These are phyloP conservation scores for Chloroceryle amazona DNA, from an alignment of 2,797 vertebrate genomes.

Conservation along the genomic window DNA sequence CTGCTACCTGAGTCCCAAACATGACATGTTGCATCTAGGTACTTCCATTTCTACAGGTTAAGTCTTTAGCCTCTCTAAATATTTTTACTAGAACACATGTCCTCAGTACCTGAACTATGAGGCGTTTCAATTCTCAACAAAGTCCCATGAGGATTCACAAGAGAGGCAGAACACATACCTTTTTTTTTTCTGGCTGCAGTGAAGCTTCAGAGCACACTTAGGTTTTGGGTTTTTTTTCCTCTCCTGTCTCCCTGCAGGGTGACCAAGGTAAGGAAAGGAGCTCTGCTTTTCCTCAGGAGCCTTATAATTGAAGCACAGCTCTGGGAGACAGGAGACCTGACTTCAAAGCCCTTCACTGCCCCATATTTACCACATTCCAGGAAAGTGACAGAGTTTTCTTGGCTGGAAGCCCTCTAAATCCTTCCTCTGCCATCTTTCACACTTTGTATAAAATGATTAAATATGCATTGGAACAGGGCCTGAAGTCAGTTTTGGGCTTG, in stretches of 20 bases:
- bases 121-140: fast-evolving
- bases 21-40: fast-evolving
- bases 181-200: background rate
- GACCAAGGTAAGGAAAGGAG: background rate
- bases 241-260: fast-evolving
- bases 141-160: background rate
- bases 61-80: background rate
- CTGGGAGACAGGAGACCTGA: background rate
- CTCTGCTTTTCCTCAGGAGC: background rate
- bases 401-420: constrained; percentile 26
- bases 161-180: background rate
- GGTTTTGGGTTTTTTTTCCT: background rate
- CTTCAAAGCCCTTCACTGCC: constrained; percentile 3
- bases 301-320: background rate
- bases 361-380: background rate
- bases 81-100: background rate
- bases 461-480: background rate
- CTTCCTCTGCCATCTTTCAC: constrained; percentile 26
- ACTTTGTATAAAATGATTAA: constrained; percentile 17
- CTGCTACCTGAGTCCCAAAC: background rate
- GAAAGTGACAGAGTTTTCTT: constrained; percentile 9
- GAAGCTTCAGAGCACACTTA: background rate
- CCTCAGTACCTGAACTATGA: background rate
- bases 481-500: background rate
- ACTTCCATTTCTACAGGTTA: background rate